Base-by-base conservation (phyloP, 2,888 invertebrate species). In the Schrankia costaestrigalis region DNA sequence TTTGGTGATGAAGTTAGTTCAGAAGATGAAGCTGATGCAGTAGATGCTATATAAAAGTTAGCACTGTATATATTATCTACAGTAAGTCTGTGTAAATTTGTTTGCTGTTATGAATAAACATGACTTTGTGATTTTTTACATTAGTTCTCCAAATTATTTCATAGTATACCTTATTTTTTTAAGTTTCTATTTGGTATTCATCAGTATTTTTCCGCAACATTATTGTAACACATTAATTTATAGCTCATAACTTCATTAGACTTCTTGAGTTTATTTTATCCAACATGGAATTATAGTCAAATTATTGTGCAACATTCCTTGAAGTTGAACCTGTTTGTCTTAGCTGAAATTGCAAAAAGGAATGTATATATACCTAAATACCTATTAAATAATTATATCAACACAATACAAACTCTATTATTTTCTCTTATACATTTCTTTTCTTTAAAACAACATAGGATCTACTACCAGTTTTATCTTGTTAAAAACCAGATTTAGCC, bases 1-100 rank as follows among this genome's bases (percentile, higher is more conserved):
- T 98, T 98, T 71, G 97, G 97, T 56, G 97, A 98, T 86, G 95
- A 97, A 88, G 95, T 96, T 74, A 95, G 95, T 79, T 95, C 95
- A 63, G 95, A 94, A 66, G 95, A 95, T 75, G 96, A 96, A 85
- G 95, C 91, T 55, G 93, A 93, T 83, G 90, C 91, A 39, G 92
- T 92, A 53, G 92, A 92, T 84, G 90, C 87, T 77, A 91, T 91
- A 77, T 91, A 80, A 83, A 63, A 70, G 38, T 55, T 74, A 73
- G 70, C 67, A 63, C 56, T 76, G 69, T 70, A 68, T 71, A 72
- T 71, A 56, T 62, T 67, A 65, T 71, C 61, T 78, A 76, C 78
- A 70, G 85, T 86, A 84, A 86, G 87, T 86, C 72, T 71, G 71
- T 85, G 78, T 85, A 81, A 83, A 84, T 76, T 80, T 78, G 74